Evolutionary conservation across 1,140 invertebrate species (phyloP).

Genomic region (Drosophila novamexicana): DNA sequence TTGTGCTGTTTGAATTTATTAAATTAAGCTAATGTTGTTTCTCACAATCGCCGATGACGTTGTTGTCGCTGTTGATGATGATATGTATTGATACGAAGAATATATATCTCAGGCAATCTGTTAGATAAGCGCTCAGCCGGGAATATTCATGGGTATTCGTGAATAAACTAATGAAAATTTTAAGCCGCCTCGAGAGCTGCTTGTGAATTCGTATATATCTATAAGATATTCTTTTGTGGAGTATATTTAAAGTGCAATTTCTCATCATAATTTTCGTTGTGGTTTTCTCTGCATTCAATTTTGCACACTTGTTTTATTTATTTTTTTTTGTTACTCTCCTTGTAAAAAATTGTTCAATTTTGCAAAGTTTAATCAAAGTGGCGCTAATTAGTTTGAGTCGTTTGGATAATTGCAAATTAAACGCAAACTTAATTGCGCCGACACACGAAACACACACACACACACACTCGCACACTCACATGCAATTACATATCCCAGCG

Average conservation of each 20-base stretch:
- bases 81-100: constrained; percentile 11
- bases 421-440: constrained; percentile 81
- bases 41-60: constrained; percentile 48
- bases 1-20: constrained; percentile 62
- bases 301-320: neutral
- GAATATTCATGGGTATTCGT: constrained; percentile 5
- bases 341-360: constrained; percentile 56
- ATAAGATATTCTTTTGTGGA: neutral
- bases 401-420: constrained; percentile 83
- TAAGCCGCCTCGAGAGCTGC: neutral
- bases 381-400: constrained; percentile 82
- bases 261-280: constrained; percentile 1
- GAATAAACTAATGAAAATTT: neutral
- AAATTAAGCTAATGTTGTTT: constrained; percentile 47
- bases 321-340: constrained; percentile 33
- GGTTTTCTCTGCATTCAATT: constrained; percentile 38
- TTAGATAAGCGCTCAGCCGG: constrained; percentile 27
- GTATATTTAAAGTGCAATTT: constrained; percentile 8
- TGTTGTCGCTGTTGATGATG: neutral
- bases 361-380: constrained; percentile 78
- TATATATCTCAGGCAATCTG: constrained; percentile 16
- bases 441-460: constrained; percentile 68
- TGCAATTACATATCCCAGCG: constrained; percentile 56
- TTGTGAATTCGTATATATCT: neutral
- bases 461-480: constrained; percentile 20